Conservation (phyloP, 2,888 invertebrate species). For the Eustalomyia histrio region DNA sequence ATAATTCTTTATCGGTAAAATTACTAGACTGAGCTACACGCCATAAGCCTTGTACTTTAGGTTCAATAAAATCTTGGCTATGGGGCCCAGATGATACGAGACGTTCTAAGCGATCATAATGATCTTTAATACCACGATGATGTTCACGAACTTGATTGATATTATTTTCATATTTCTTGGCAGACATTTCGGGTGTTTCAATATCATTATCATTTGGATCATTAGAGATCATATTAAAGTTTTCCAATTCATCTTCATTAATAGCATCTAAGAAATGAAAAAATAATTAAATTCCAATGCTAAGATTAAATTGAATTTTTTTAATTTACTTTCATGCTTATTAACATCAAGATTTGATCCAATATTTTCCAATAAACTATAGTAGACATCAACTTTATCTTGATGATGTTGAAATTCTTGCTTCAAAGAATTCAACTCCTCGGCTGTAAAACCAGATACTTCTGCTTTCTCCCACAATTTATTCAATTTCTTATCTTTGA, state of each 20-base stretch:
- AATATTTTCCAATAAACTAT: constrained; percentile 87
- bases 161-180: constrained; percentile 82
- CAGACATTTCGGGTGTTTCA: constrained; percentile 78
- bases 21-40: constrained; percentile 88
- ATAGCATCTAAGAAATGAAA: constrained; percentile 83
- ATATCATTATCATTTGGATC: constrained; percentile 81
- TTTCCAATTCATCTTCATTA: constrained; percentile 86
- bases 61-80: constrained; percentile 93
- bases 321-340: constrained; percentile 85
- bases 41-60: constrained; percentile 95
- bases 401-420: constrained; percentile 96
- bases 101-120: constrained; percentile 88
- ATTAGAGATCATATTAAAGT: constrained; percentile 85
- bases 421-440: constrained; percentile 89
- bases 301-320: too few species aligned
- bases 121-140: constrained; percentile 87
- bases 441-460: constrained; percentile 90
- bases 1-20: constrained; percentile 90
- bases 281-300: too few species aligned
- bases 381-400: constrained; percentile 94
- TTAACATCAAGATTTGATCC: constrained; percentile 81
- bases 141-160: constrained; percentile 87
- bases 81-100: constrained; percentile 88
- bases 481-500: constrained; percentile 93
- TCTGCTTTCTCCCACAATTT: constrained; percentile 95